Evolutionary conservation across 2,797 vertebrate genomes (phyloP).

Genomic region (Poecile montanus): DNA sequence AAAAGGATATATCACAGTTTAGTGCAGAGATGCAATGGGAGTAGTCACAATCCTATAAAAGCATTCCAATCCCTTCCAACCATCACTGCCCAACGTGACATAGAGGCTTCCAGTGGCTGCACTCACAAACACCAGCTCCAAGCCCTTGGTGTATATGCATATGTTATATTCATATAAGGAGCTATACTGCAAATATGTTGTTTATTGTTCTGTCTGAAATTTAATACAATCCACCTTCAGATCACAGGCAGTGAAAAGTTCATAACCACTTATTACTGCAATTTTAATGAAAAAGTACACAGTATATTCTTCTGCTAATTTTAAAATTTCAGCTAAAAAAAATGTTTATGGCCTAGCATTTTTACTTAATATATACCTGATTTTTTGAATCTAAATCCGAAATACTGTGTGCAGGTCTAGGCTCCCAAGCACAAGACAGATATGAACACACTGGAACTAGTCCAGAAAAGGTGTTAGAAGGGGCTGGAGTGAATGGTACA

Average conservation of each 20-base stretch:
- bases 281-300: background rate
- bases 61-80: background rate
- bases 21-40: background rate
- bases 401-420: rapidly evolving
- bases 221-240: background rate
- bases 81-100: background rate
- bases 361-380: background rate
- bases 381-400: background rate
- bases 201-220: background rate
- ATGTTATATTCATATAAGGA: rapidly evolving
- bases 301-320: background rate
- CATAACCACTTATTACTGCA: background rate
- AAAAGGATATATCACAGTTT: background rate
- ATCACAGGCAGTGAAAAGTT: background rate
- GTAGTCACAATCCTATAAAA: background rate
- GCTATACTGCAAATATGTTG: background rate
- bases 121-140: background rate
- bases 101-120: background rate
- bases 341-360: background rate
- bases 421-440: background rate
- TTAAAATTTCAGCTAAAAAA: background rate
- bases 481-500: rapidly evolving
- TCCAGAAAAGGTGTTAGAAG: background rate
- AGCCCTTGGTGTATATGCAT: background rate
- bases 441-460: background rate